Percentiles rank a stretch among this genome's conserved stretches.
Evolutionary conservation across 2,797 vertebrate species (phyloP).

Genomic region (Staurois parvus): DNA sequence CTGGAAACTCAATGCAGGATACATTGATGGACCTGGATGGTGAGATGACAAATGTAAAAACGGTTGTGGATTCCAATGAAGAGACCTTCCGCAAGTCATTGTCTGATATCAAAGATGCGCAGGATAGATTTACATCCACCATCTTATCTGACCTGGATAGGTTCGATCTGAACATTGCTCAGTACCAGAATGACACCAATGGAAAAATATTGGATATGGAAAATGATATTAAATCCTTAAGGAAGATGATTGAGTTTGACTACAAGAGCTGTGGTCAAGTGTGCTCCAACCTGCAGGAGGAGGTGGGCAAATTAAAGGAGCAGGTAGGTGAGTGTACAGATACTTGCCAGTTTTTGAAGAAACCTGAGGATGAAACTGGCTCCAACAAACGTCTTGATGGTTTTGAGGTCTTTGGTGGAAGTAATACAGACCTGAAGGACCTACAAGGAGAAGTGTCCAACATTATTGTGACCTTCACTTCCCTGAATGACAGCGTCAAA

Average conservation of each 20-base stretch:
- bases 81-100: constrained; percentile 79
- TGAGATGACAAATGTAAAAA: constrained; percentile 74
- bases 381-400: constrained; percentile 78
- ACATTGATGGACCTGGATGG: constrained; percentile 73
- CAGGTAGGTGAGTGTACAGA: constrained; percentile 75
- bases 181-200: constrained; percentile 74
- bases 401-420: constrained; percentile 78
- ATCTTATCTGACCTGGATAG: constrained; percentile 67
- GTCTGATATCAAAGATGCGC: constrained; percentile 74
- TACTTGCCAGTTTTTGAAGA: constrained; percentile 68
- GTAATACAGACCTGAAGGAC: constrained; percentile 80
- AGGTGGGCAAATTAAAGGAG: constrained; percentile 77
- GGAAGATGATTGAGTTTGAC: constrained; percentile 70
- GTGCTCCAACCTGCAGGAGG: constrained; percentile 81
- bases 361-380: constrained; percentile 63
- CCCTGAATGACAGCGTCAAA: constrained; percentile 85
- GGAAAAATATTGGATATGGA: constrained; percentile 72
- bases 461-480: constrained; percentile 78
- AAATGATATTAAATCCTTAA: constrained; percentile 69
- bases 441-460: constrained; percentile 83
- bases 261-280: constrained; percentile 77
- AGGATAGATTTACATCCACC: constrained; percentile 65
- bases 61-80: constrained; percentile 70
- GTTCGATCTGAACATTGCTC: constrained; percentile 73
- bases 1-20: constrained; percentile 76